Evolutionary conservation across 2,797 vertebrate genomes (phyloP).

Genomic region (Nyctalus aviator): DNA sequence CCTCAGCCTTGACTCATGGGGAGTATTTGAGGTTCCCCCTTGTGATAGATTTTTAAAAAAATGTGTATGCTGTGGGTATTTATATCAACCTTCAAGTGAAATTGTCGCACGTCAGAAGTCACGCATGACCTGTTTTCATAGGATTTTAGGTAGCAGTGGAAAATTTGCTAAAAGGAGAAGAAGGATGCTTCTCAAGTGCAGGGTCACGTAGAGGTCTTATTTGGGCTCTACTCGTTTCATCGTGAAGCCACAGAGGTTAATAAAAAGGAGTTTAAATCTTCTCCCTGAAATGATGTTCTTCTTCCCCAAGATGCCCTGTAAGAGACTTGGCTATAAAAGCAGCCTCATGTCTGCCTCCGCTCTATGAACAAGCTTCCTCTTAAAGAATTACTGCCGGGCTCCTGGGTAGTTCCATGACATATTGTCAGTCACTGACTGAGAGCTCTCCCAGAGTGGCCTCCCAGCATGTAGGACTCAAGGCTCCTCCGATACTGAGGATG

Average conservation of each 20-base stretch:
- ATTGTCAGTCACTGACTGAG: not conserved
- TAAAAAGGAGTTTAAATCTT: slow-evolving; percentile 68
- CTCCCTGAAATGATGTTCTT: slow-evolving; percentile 39
- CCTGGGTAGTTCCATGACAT: slow-evolving; percentile 27
- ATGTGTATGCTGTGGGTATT: not conserved
- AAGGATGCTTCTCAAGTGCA: not conserved
- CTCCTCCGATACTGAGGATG: slow-evolving; percentile 14
- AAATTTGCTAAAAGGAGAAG: slow-evolving; percentile 17
- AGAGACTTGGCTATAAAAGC: slow-evolving; percentile 38
- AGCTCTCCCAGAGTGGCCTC: not conserved
- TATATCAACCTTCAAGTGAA: not conserved
- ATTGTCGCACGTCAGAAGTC: slow-evolving; percentile 32
- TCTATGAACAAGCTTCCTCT: not conserved
- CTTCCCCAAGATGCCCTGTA: not conserved
- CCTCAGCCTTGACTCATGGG: not conserved
- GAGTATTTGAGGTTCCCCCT: not conserved
- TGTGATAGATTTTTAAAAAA: not conserved
- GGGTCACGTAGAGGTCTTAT: not conserved
- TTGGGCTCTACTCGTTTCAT: not conserved
- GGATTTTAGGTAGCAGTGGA: slow-evolving; percentile 12
- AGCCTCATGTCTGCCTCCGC: not conserved
- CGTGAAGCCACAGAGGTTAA: slow-evolving; percentile 61
- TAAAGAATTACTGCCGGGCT: not conserved
- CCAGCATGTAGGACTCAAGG: slow-evolving; percentile 22
- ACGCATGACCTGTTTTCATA: slow-evolving; percentile 56